Evolutionary conservation across 2,113 vertebrate species (phyloP), one percentile per base, ranked within the genome.

Genomic region (Hirundichthys speculiger): DNA sequence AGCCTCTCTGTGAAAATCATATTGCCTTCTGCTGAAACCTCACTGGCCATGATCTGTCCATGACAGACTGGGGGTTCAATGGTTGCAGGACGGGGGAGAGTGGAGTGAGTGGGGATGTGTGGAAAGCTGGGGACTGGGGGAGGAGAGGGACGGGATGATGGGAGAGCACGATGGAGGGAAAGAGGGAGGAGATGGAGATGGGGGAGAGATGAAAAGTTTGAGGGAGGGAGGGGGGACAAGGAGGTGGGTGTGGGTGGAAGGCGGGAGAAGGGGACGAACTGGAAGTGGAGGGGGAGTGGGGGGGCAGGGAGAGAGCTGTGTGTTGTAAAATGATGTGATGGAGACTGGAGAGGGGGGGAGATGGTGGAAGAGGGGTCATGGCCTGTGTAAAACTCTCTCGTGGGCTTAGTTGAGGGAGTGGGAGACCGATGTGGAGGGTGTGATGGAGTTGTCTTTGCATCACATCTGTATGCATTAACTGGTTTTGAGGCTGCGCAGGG

Each of bases 261-360:
- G 93, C 75, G 24, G 82, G 59, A 5, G 93, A 86, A 20, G 73
- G 30, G 86, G 93, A 20, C 87, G 51, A 91, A 48, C 54, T 45
- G 55, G 86, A 91, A 83, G 49, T 91, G 48, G 73, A 69, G 13
- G 92, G 86, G 7, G 92, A 93, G 20, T 82, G 67, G 7, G 79
- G 64, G n/a, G 84, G 47, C 52, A 93, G 61, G 0, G 95, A 94
- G 39, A 95, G 62, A n/a, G 93, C 88, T 20, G 94, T 89, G 49
- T 84, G 94, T 24, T 96, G 96, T 61, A 98, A 81, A 64, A 99
- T 84, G 0, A 94, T 90, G 45, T 95, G 96, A 70, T 94, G 94
- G 60, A 97, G 89, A 58, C 91, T 91, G 22, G 94, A 90, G 50
- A 96, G 79, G 4, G 95, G 86, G 4, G 75, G 62, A 19, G 89